A percentile compares a stretch with the other conserved stretches of the same genome.
Conservation (phyloP, 1,140 invertebrate genomes). For the Adelges cooleyi region DNA sequence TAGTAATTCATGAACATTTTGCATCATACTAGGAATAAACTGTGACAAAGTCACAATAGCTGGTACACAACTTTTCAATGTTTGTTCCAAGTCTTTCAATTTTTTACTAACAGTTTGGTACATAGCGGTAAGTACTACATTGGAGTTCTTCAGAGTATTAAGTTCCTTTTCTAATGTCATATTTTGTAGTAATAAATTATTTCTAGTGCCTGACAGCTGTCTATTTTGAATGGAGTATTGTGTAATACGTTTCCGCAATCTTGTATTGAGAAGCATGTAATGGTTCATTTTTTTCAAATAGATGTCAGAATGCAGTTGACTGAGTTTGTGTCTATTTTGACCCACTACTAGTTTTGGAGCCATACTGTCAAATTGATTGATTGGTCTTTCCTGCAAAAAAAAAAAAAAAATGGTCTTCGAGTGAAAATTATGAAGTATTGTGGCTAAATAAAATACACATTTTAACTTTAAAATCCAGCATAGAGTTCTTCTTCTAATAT, state of each 20-base stretch:
- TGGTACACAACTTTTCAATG: neutral
- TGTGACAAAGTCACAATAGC: constrained; percentile 5
- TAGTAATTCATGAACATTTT: neutral
- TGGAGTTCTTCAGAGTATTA: neutral
- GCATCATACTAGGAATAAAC: neutral
- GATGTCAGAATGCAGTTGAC: neutral
- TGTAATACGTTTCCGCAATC: neutral
- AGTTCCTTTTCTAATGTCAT: neutral
- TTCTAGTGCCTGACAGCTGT: neutral
- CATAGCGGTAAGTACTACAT: neutral
- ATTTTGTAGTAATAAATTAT: neutral
- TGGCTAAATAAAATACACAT: too few species aligned
- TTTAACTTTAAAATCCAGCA: too few species aligned
- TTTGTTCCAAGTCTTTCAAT: neutral
- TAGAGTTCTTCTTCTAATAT: too few species aligned
- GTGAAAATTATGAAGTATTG: too few species aligned
- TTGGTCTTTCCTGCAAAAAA: too few species aligned
- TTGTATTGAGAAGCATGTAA: neutral
- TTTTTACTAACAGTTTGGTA: neutral
- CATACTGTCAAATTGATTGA: too few species aligned
- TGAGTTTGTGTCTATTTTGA: neutral
- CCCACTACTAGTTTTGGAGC: neutral
- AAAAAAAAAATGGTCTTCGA: too few species aligned
- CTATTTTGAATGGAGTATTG: neutral
- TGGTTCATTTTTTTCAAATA: neutral